Percentiles rank a stretch among this genome's conserved stretches.
Conservation (phyloP, 2,888 invertebrate genomes). For the Icerya purchasi region DNA sequence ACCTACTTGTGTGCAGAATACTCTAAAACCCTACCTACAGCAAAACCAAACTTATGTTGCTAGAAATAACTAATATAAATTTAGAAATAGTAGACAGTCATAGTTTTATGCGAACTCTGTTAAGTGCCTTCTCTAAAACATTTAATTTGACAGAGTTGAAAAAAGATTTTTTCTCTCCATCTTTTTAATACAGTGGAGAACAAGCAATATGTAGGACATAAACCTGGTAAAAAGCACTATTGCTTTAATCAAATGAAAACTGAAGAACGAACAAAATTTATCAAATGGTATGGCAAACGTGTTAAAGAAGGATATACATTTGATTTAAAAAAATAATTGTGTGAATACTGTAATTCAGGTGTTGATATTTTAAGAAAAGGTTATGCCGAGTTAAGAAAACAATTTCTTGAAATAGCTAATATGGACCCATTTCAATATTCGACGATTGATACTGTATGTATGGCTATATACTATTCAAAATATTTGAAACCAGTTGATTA, state of each 20-base stretch:
- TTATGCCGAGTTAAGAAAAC: conserved; percentile 20
- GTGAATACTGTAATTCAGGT: conserved; percentile 18
- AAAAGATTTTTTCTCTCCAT: conserved; percentile 20
- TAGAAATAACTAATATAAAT: conserved; percentile 14
- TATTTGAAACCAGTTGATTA: conserved; percentile 6
- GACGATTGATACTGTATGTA: conserved; percentile 20
- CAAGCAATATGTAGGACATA: conserved; percentile 17
- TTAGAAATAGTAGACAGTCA: conserved; percentile 13
- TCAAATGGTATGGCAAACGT: conserved; percentile 17
- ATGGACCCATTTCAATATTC: conserved; percentile 20
- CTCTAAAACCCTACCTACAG: conserved; percentile 15
- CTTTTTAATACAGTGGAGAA: conserved; percentile 19
- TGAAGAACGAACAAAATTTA: not conserved
- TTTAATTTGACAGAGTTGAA: conserved; percentile 18
- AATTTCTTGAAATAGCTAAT: conserved; percentile 16
- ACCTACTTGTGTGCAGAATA: too few relatives aligned
- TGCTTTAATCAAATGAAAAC: conserved; percentile 16
- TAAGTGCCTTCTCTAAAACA: conserved; percentile 19
- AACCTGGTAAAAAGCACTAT: conserved; percentile 17
- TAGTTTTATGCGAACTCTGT: conserved; percentile 21
- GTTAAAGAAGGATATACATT: conserved; percentile 16
- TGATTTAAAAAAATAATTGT: conserved; percentile 20
- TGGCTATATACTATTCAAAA: conserved; percentile 16
- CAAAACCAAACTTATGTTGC: conserved; percentile 17
- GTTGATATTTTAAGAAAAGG: conserved; percentile 20